These are phyloP conservation scores for Drosophila atripex DNA, from an alignment of 2,888 invertebrate genomes.

Conservation along the genomic window DNA sequence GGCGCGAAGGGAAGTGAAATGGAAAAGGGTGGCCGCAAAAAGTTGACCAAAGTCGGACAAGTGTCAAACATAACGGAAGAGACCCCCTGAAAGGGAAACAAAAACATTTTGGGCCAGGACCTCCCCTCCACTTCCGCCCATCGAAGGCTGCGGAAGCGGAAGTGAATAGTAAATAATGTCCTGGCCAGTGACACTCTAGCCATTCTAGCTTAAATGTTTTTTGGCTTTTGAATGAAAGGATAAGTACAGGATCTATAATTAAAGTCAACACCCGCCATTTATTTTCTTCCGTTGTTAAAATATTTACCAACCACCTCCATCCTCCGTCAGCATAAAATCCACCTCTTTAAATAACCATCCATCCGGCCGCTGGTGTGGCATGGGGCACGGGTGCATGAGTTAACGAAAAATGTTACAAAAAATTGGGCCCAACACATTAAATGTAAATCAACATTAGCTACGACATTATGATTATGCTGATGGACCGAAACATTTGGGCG, in stretches of 20 bases:
- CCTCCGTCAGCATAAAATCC: not conserved
- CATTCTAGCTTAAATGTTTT: conserved; percentile 6
- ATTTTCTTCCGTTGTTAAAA: not conserved
- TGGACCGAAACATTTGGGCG: conserved; percentile 66
- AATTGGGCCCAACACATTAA: conserved; percentile 72
- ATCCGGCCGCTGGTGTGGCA: conserved; percentile 4
- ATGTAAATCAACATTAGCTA: conserved; percentile 74
- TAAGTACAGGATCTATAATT: not conserved
- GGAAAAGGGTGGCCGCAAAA: conserved; percentile 38
- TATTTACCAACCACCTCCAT: not conserved
- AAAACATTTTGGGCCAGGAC: conserved; percentile 2
- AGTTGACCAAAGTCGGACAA: conserved; percentile 48
- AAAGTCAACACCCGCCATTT: not conserved
- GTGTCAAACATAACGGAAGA: conserved; percentile 42
- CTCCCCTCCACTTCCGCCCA: conserved; percentile 1
- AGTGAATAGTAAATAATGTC: conserved; percentile 46
- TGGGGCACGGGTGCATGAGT: conserved; percentile 23
- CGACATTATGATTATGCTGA: conserved; percentile 57
- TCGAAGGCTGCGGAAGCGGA: conserved; percentile 16
- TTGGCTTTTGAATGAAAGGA: not conserved
- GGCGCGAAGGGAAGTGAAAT: not conserved
- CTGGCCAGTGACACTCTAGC: conserved; percentile 41
- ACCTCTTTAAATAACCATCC: conserved; percentile 35
- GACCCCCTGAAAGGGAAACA: conserved; percentile 14
- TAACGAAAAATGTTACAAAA: conserved; percentile 44